Base-by-base conservation (phyloP, 2,113 vertebrate species). In the Oreochromis aureus region DNA sequence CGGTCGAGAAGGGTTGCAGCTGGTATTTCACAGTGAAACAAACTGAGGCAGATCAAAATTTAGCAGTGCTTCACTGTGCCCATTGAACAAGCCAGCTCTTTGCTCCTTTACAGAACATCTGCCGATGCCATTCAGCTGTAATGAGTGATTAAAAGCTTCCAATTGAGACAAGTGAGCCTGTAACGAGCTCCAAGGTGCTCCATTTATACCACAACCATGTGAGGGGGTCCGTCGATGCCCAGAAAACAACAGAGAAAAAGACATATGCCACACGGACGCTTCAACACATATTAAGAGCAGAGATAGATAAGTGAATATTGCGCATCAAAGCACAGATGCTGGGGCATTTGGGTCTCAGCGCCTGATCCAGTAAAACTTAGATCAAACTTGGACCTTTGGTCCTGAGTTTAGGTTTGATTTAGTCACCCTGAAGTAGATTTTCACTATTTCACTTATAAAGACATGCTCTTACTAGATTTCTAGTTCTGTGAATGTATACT, bases 101-200 rank as follows among this genome's bases (percentile, higher is more conserved):
- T 12, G 69, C 81, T 82, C 88, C 85, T 81, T 82, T 89, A 86
- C 85, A 88, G 81, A 91, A 86, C 93, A 93, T 91, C 90, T 91
- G 93, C 41, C 55, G 0, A 39, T 24, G 80, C 84, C 82, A 27
- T 81, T 94, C 86, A 76, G 4, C 55, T 89, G 48, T 87, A 91
- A 92, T 84, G 76, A 91, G 71, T 63, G 84, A 91, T 92, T 93
- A 91, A 93, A 94, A 84, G 87, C 82, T 79, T 90, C 80, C 89
- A 92, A 83, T 81, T 81, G 89, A 81, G 82, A 89, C 63, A 90
- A 91, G 85, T 63, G 82, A 54, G 89, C 54, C 82, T 27, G n/a
- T 87, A 87, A 91, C 3, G 7, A 79, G 80, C 10, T 85, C 59
- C 80, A 2, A 10, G 80, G 69, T 54, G 80, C 81, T 78, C 58